Percentiles rank a stretch among this genome's conserved stretches.
These are phyloP conservation scores for Coenonympha arcania DNA, from an alignment of 2,888 invertebrate genomes.

Conservation along the genomic window DNA sequence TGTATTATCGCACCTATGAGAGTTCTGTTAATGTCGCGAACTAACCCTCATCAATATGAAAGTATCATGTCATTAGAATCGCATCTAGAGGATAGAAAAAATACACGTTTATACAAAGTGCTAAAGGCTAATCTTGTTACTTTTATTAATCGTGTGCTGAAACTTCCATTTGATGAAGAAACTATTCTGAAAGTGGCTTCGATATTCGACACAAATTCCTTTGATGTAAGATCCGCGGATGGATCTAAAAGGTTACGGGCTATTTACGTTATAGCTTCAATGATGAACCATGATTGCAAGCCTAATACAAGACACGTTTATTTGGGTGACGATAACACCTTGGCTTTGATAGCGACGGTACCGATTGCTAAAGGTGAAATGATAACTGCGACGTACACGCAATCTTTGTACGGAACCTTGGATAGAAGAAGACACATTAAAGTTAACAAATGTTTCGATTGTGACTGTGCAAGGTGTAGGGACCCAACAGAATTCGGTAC, in stretches of 20 bases:
- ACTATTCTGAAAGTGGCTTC: constrained; percentile 77
- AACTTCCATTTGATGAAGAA: constrained; percentile 71
- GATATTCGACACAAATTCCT: constrained; percentile 82
- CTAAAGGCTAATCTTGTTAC: constrained; percentile 76
- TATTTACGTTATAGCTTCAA: constrained; percentile 77
- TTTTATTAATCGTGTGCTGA: constrained; percentile 75
- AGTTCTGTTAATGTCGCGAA: constrained; percentile 74
- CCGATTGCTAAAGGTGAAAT: constrained; percentile 79
- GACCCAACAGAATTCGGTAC: constrained; percentile 81
- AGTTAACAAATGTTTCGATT: constrained; percentile 79
- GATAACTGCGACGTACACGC: constrained; percentile 81
- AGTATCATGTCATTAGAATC: constrained; percentile 72
- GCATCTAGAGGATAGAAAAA: constrained; percentile 76
- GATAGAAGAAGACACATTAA: constrained; percentile 76
- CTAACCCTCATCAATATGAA: constrained; percentile 71
- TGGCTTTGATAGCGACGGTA: constrained; percentile 77
- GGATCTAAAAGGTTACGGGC: constrained; percentile 72
- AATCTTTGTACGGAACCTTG: constrained; percentile 79
- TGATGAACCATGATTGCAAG: constrained; percentile 82
- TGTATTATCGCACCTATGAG: constrained; percentile 79
- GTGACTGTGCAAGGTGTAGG: constrained; percentile 77
- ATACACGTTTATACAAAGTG: constrained; percentile 75
- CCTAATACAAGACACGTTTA: constrained; percentile 82
- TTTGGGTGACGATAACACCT: constrained; percentile 72
- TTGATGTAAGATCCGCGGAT: constrained; percentile 76